Evolutionary conservation across 2,113 vertebrate species (phyloP), one percentile per base, ranked within the genome.

Genomic region (Pelobates fuscus): DNA sequence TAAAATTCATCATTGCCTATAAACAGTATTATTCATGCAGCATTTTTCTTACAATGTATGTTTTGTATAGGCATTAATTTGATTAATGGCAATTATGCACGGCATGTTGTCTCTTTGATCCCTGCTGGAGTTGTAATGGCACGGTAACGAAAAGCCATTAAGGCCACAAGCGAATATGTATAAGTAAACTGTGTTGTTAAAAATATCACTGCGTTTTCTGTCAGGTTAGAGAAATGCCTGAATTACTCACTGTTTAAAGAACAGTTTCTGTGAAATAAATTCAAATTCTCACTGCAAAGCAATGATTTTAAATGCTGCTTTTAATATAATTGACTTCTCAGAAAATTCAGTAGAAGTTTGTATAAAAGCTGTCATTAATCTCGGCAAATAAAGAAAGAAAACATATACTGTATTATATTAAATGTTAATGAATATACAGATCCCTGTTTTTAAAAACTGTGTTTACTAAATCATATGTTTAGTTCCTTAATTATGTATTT

Each of bases 261-360:
- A 70, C 17, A 20, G 41, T 20, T 27, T 32, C 32, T 60, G 21
- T 43, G 41, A 29, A 43, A 70, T 70, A 24, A 60, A 46, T 71
- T 6, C 61, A 27, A 29, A 71, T 43, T 21, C 46, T 58, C 20
- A 8, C 41, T 21, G 2, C 23, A 29, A 23, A n/a, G 24, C 11
- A 61, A 24, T 60, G 57, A 12, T 62, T 60, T 70, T 46, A 59
- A 49, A 30, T 17, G 8, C 12, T 3, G 7, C 6, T 21, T 17
- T 54, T 29, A 57, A 24, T 52, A 32, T 67, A 17, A 55, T 66
- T 67, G 65, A 41, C 70, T 66, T 66, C n/a, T 8, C 57, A 29
- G n/a, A 27, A 57, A 21, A 60, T 23, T 20, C 41, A 44, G 59
- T 59, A 17, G 37, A 15, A 44, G 43, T 71, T 61, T 59, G 30